Base-by-base conservation (phyloP, 2,888 invertebrate species). In the Monochamus alternatus region DNA sequence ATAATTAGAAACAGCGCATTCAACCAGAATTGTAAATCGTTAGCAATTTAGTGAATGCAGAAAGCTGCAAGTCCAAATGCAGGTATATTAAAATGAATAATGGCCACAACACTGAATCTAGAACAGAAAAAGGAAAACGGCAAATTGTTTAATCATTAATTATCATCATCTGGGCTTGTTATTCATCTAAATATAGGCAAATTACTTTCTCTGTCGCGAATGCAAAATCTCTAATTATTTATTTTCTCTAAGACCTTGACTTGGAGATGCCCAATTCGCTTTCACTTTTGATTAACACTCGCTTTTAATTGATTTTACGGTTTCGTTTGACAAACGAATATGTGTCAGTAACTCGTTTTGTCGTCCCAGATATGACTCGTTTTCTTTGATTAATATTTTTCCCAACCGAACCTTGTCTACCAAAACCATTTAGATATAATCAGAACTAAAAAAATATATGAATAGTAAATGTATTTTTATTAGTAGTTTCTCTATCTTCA, bases 241-340 rank as follows among this genome's bases (percentile, higher is more conserved):
- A 80, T 80, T 78, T 80, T 76, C 78, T 77, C 78, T 58, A 47
- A 64, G 78, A 80, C 81, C 79, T 81, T 79, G 79, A 81, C 78
- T 76, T 76, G 75, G 77, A 78, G 59, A 75, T 79, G 31, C 14
- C 55, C 38, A 55, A 70, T 65, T 63, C 14, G 76, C 79, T 80
- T 80, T 80, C 79, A 75, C 77, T 80, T 73, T 78, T 77, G 75
- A 75, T 74, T 65, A 69, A 66, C 71, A 68, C 65, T 64, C 62
- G 12, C 75, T 55, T 72, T 72, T 76, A 68, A 68, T 58, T 32
- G 58, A 68, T 58, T 10, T 10, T 38, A 31, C 14, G 32, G n/a
- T n/a, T 66, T 68, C 52, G 14, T 66, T 14, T 68, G 59, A 51
- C 68, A 32, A 22, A n/a, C 7, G 38, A 14, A 68, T 68, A 31